Evolutionary conservation across 1,140 invertebrate species (phyloP), one percentile per base, ranked within the genome.

Genomic region (Drosophila grimshawi): DNA sequence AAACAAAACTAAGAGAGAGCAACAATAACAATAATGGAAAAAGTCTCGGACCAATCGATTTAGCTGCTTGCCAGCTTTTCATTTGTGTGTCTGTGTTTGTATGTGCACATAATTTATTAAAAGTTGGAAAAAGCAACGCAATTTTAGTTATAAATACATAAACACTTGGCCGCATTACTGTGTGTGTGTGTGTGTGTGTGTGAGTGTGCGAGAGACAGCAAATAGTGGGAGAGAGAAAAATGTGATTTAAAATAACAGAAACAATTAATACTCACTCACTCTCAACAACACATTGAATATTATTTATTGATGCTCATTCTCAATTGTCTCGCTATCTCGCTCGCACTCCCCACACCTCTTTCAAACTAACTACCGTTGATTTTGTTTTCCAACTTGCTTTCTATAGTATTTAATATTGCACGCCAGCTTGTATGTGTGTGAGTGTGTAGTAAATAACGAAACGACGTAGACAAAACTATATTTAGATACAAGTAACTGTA

Each of bases 81-180:
- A 77, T 83, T 79, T 88, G 32, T 56, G 4, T 66, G 19, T 33
- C 4, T 27, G 4, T 59, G 48, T 46, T n/a, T 57, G 52, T 41
- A 10, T 51, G 32, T 61, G 51, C 32, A 57, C 67, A 63, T 89
- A 88, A 89, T 88, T 88, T 89, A 88, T 88, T 88, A 88, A 88
- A 89, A 85, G 78, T 63, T 72, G 71, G 57, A 81, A 75, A 79
- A 75, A 56, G 37, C 77, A 75, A 56, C 70, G 70, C 60, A 80
- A 70, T 73, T 83, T 74, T 78, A 86, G 83, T 86, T 88, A 88
- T 83, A 70, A 75, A 70, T 75, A 88, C 80, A 82, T n/a, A 43
- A 82, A 76, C 80, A 74, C 81, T 83, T 80, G 83, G 61, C 63
- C 66, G 39, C 46, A 30, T 43, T 51, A 41, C 43, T 80, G 80